These are phyloP conservation scores for Matsumurasca onukii DNA, from an alignment of 1,140 invertebrate genomes.

Conservation along the genomic window DNA sequence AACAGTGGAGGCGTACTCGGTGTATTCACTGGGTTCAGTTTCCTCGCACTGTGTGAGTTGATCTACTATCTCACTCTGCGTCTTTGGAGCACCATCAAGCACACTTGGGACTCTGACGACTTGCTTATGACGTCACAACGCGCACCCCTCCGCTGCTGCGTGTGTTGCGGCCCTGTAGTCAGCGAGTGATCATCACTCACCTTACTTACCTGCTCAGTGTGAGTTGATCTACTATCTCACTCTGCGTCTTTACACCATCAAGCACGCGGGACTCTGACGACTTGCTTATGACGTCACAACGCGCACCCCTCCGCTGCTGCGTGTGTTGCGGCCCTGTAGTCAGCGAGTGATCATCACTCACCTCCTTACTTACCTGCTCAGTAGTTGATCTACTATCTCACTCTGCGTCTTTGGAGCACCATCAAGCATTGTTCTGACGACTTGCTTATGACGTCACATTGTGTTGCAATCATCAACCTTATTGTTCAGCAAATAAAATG, in stretches of 20 bases:
- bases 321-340: neutral
- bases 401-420: conserved; percentile 1
- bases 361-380: too few species aligned
- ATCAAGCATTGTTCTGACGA: neutral
- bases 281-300: too few species aligned
- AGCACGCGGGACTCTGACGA: neutral
- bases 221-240: conserved; percentile 2
- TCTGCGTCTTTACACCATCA: neutral
- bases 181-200: too few species aligned
- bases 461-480: too few species aligned
- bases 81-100: conserved; percentile 2
- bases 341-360: too few species aligned
- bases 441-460: neutral
- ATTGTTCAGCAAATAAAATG: too few species aligned
- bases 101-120: neutral
- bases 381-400: neutral
- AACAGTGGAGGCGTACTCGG: conserved; percentile 14
- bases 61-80: conserved; percentile 1
- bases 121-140: neutral
- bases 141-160: neutral
- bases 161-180: neutral
- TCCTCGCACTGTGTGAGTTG: neutral
- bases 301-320: neutral
- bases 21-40: conserved; percentile 8
- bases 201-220: neutral